Evolutionary conservation across 2,888 invertebrate genomes (phyloP).

Genomic region (Ypsolopha sequella): DNA sequence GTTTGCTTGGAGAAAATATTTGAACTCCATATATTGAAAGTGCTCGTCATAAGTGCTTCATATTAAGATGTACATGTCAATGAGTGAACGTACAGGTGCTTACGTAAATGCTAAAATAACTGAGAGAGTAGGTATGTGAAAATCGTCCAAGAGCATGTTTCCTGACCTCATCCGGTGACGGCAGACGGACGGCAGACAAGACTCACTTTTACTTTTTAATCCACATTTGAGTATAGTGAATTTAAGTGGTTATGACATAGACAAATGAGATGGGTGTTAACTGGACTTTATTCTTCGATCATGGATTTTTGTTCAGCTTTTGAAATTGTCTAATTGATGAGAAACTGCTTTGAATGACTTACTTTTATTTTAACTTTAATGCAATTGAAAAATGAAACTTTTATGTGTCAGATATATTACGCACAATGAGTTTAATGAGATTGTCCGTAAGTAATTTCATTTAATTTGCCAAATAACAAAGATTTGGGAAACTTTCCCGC

Average conservation of each 20-base stretch:
- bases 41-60: constrained; percentile 22
- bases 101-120: background rate
- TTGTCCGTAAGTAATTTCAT: too few species aligned
- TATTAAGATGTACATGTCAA: constrained; percentile 11
- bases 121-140: background rate
- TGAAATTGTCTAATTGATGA: too few species aligned
- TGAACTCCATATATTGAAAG: constrained; percentile 23
- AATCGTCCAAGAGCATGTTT: background rate
- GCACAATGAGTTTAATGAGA: too few species aligned
- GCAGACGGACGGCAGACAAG: background rate
- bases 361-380: too few species aligned
- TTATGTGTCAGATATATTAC: too few species aligned
- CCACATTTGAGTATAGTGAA: background rate
- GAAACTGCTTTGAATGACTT: too few species aligned
- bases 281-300: background rate
- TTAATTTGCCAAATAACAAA: too few species aligned
- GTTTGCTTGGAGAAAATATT: background rate
- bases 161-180: background rate
- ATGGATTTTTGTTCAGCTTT: too few species aligned
- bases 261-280: constrained; percentile 6
- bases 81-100: constrained; percentile 12
- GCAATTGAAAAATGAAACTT: too few species aligned
- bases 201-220: constrained; percentile 11
- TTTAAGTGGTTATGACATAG: constrained; percentile 2
- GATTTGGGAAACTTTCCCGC: too few species aligned